Evolutionary conservation across 37 sponge, comb jelly and placozoan genomes (phyloP), one percentile per base, ranked within the genome.

Genomic region (Halisarca cf. caerulea): DNA sequence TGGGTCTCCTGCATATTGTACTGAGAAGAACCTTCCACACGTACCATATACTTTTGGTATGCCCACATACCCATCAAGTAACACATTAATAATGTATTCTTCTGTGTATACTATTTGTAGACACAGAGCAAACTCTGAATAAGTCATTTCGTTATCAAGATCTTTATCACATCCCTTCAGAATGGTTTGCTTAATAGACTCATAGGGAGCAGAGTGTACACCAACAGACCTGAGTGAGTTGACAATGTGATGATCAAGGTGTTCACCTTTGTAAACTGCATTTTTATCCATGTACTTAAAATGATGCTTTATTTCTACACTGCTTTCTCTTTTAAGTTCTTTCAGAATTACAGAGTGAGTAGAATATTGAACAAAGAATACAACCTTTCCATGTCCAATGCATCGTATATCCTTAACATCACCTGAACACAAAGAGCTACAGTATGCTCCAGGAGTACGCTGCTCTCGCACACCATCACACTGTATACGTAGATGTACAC

Each of bases 31-130:
- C 36, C 6, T 44, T 41, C 77, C 77, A 74, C 77, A 74, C 18
- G 77, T 74, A 8, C 77, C 77, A 74, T 74, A 74, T n/a, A 74
- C 44, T 40, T 40, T n/a, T 23, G 77, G 77, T 24, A 74, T 62
- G 18, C 64, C 64, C 64, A 30, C 5, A 62, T 62, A 62, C 5
- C 30, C 15, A 28, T 28, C 64, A 7, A 62, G n/a, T 62, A 62
- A 28, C n/a, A 62, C 18, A 5, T 23, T 23, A 62, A 62, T 30
- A 4, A 62, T 6, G 15, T 62, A 62, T 28, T 62, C 64, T 7
- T 62, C 64, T 62, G 64, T 30, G 30, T 62, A 15, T 62, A 62
- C 15, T 20, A 62, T 8, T 15, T 28, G 25, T 7, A n/a, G 30
- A 28, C 64, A 62, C 6, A 62, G 6, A 20, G n/a, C n/a, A n/a